These are phyloP conservation scores for Poecilus cupreus DNA, from an alignment of 2,888 invertebrate genomes.

Conservation along the genomic window DNA sequence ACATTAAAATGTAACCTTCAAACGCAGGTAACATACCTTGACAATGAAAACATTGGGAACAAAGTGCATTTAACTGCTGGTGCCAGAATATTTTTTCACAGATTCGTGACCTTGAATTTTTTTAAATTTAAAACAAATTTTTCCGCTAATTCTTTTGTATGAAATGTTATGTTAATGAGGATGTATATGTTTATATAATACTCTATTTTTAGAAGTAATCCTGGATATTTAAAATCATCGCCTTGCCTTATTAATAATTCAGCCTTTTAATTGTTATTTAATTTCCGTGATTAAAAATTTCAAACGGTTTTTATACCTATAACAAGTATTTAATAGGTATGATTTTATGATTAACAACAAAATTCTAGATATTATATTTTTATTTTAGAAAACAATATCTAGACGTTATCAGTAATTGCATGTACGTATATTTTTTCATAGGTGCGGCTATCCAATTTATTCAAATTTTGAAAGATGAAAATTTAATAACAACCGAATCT, in stretches of 20 bases:
- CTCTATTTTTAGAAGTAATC: too few relatives aligned
- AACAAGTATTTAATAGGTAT: too few relatives aligned
- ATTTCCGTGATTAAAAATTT: too few relatives aligned
- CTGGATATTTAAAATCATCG: too few relatives aligned
- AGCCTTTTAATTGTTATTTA: too few relatives aligned
- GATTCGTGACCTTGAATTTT: neutral
- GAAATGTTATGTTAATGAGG: too few relatives aligned
- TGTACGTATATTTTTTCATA: neutral
- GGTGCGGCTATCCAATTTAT: slow-evolving; percentile 3
- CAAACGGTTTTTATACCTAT: too few relatives aligned
- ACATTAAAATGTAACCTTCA: neutral
- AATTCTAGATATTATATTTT: too few relatives aligned
- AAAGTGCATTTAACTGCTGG: neutral
- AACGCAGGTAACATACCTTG: neutral
- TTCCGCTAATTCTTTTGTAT: too few relatives aligned
- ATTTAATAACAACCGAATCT: neutral
- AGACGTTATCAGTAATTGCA: neutral
- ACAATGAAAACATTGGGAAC: neutral
- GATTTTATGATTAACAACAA: neutral
- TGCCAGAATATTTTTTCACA: neutral
- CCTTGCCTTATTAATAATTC: too few relatives aligned
- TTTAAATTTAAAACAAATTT: too few relatives aligned
- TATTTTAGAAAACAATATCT: neutral
- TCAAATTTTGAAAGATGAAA: slow-evolving; percentile 1
- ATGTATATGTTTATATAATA: too few relatives aligned